Percentiles rank a stretch among this genome's conserved stretches.
phyloP scores from a whole-genome alignment of 2,888 invertebrate genomes.

The Atethmia centrago region DNA sequence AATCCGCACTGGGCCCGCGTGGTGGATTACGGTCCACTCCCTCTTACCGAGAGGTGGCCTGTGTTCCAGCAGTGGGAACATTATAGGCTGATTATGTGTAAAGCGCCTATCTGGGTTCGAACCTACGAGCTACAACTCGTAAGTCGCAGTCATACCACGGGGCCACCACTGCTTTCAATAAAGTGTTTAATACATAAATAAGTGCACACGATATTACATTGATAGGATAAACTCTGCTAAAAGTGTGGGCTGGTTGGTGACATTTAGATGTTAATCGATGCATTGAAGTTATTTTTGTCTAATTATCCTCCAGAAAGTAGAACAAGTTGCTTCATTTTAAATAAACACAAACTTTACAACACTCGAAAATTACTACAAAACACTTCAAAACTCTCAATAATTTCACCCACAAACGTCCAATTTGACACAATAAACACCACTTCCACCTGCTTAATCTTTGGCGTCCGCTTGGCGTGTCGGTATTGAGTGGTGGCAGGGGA shows the following conservation, averaged over 20 bases:
- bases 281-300: background rate
- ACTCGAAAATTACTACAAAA: background rate
- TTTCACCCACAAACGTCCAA: constrained; percentile 30
- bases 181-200: background rate
- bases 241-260: background rate
- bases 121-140: too few species aligned
- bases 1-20: too few species aligned
- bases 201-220: background rate
- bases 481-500: constrained; percentile 89
- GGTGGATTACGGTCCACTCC: too few species aligned
- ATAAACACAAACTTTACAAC: background rate
- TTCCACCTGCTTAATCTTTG: constrained; percentile 82
- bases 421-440: constrained; percentile 55
- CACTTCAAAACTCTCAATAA: background rate
- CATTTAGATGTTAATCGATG: background rate
- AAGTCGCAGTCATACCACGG: too few species aligned
- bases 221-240: background rate
- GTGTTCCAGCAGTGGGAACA: too few species aligned
- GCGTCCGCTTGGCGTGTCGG: constrained; percentile 88
- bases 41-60: too few species aligned
- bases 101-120: too few species aligned
- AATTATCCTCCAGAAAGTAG: background rate
- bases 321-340: background rate
- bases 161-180: too few species aligned
- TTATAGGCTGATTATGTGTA: too few species aligned